phyloP scores from a whole-genome alignment of 2,113 vertebrate genomes.

The Microcebus jonahi region DNA sequence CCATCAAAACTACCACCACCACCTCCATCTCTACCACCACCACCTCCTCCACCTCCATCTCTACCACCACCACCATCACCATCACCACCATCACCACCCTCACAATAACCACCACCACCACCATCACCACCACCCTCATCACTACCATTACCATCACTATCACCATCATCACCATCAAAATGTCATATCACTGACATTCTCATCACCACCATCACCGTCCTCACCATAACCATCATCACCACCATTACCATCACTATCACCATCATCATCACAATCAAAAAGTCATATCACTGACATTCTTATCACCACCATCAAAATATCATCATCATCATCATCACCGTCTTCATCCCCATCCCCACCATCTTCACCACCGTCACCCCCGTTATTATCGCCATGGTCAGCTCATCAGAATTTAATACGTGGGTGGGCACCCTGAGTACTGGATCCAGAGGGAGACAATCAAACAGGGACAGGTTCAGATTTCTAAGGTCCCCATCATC shows the following conservation, averaged over 20 bases:
- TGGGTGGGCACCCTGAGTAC: neutral
- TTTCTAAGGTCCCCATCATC: neutral
- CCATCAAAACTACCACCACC: accelerated
- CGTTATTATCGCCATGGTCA: neutral
- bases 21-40: accelerated
- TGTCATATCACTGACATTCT: too few species aligned
- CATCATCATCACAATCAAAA: neutral
- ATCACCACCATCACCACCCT: accelerated
- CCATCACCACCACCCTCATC: neutral
- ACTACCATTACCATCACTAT: accelerated
- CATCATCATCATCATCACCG: accelerated
- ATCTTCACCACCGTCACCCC: neutral
- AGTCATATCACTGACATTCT: accelerated
- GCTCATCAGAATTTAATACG: neutral
- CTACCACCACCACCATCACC: accelerated
- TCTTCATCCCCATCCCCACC: neutral
- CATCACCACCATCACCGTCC: accelerated
- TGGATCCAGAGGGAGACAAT: neutral
- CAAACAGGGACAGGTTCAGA: neutral
- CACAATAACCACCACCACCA: neutral
- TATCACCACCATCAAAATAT: accelerated
- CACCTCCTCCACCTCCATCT: accelerated
- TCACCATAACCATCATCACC: too few species aligned
- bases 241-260: neutral
- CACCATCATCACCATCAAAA: neutral